Conservation (phyloP, 2,113 vertebrate species). For the Saccopteryx leptura region DNA sequence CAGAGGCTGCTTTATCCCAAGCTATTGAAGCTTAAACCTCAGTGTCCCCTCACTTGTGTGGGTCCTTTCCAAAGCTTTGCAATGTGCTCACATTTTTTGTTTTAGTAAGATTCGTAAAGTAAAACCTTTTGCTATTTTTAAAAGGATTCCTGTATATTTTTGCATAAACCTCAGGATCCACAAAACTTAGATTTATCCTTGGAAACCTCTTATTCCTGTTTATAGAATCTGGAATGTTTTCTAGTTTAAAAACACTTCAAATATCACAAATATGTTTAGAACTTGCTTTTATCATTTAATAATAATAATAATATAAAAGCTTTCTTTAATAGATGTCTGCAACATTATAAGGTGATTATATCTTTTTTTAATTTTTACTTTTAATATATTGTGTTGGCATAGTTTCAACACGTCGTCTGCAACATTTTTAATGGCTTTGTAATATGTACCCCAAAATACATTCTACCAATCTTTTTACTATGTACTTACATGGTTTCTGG, state of each 20-base stretch:
- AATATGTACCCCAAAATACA: not conserved
- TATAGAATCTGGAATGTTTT: not conserved
- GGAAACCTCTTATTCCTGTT: not conserved
- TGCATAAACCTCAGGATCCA: not conserved
- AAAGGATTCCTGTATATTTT: not conserved
- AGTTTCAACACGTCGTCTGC: not conserved
- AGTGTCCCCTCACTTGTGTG: no score
- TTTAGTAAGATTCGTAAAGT: not conserved
- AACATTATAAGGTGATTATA: not conserved
- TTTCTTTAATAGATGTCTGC: constrained; percentile 39
- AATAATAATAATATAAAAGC: not conserved
- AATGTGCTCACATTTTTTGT: not conserved
- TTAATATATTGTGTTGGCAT: no score
- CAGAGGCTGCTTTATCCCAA: not conserved
- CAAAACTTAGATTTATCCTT: not conserved
- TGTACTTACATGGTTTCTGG: not conserved
- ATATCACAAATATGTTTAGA: constrained; percentile 16
- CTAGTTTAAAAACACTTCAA: not conserved
- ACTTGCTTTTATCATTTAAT: constrained; percentile 23
- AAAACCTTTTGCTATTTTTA: not conserved
- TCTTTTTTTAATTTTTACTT: no score
- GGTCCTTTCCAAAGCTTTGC: not conserved
- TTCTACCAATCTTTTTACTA: not conserved
- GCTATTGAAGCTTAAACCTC: not conserved
- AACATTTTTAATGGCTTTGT: constrained; percentile 33